These are phyloP conservation scores for Onychomys leucogaster DNA, from an alignment of 2,797 vertebrate species.

Conservation along the genomic window DNA sequence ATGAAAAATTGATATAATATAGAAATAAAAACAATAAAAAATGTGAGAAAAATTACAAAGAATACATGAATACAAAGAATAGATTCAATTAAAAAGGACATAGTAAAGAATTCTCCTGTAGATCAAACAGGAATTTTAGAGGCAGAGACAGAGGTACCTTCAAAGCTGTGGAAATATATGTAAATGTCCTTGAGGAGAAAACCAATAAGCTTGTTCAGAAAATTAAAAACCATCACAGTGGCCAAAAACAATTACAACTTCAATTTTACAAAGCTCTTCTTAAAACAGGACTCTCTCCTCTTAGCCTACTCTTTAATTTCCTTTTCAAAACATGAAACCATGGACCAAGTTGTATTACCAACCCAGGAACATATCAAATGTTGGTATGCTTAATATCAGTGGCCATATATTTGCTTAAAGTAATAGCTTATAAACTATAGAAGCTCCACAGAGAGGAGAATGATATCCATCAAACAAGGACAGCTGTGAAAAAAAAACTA, in stretches of 20 bases:
- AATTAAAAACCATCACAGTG: background rate
- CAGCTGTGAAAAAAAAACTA: slow-evolving; percentile 7
- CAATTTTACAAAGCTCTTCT: slow-evolving; percentile 9
- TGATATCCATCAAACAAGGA: background rate
- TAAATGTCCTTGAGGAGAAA: background rate
- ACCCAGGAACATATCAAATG: background rate
- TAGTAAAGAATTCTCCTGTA: background rate
- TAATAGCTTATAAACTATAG: background rate
- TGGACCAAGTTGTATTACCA: background rate
- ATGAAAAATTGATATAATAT: background rate
- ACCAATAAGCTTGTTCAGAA: background rate
- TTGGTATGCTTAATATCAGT: background rate
- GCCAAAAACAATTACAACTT: background rate
- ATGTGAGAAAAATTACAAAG: background rate
- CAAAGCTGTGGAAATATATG: background rate
- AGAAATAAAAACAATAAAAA: slow-evolving; percentile 15
- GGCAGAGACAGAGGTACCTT: background rate
- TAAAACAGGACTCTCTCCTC: background rate
- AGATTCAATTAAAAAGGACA: background rate
- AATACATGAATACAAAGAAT: background rate
- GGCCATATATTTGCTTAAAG: background rate
- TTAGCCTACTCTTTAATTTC: background rate
- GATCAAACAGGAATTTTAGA: background rate
- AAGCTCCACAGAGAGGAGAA: background rate
- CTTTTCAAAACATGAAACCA: background rate